A percentile compares a stretch with the other conserved stretches of the same genome.
These are phyloP conservation scores for Proctacanthus coquilletti DNA, from an alignment of 1,140 invertebrate genomes.

Conservation along the genomic window DNA sequence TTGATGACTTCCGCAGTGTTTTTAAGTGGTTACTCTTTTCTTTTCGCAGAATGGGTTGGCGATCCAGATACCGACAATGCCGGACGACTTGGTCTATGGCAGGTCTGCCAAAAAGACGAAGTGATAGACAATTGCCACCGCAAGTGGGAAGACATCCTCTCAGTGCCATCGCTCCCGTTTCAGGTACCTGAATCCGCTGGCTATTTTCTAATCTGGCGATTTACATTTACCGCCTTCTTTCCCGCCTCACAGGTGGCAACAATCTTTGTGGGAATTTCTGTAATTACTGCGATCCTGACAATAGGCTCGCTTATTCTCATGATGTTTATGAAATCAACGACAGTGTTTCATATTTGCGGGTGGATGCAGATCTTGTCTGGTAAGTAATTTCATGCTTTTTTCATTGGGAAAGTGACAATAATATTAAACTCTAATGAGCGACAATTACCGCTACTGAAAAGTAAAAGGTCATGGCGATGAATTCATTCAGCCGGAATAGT, in stretches of 20 bases:
- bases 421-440: too few relatives aligned
- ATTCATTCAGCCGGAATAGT: too few relatives aligned
- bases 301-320: slow-evolving; percentile 83
- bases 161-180: slow-evolving; percentile 63
- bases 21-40: background rate
- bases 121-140: slow-evolving; percentile 62
- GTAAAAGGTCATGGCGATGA: too few relatives aligned
- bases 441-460: too few relatives aligned
- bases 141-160: slow-evolving; percentile 65
- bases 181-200: slow-evolving; percentile 38
- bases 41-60: slow-evolving; percentile 64
- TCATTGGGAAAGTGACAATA: too few relatives aligned
- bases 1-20: background rate
- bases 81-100: slow-evolving; percentile 86
- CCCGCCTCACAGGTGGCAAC: slow-evolving; percentile 62
- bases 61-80: slow-evolving; percentile 69
- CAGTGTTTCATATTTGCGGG: slow-evolving; percentile 82
- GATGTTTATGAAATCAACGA: slow-evolving; percentile 86
- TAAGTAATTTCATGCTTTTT: too few relatives aligned
- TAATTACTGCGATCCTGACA: slow-evolving; percentile 67
- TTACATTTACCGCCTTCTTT: slow-evolving; percentile 10
- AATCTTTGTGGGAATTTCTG: slow-evolving; percentile 73
- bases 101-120: slow-evolving; percentile 57
- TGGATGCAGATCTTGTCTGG: slow-evolving; percentile 89
- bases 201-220: background rate